These are phyloP conservation scores for Monomorium pharaonis DNA, from an alignment of 1,140 invertebrate genomes.

Conservation along the genomic window DNA sequence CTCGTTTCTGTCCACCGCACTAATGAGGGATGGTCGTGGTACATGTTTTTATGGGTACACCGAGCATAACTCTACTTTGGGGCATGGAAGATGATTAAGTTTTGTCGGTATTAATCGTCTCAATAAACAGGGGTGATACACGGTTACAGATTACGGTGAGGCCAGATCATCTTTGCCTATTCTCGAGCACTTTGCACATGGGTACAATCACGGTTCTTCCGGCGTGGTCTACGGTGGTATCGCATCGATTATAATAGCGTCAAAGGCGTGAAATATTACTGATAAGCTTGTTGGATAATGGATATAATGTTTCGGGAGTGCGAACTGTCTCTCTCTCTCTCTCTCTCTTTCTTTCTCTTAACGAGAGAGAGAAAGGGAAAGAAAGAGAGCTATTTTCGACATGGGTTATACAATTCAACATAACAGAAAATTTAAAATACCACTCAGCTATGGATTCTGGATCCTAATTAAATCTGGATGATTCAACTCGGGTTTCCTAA, in stretches of 20 bases:
- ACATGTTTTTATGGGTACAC: constrained; percentile 53
- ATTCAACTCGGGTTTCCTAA: background rate
- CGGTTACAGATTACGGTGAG: constrained; percentile 59
- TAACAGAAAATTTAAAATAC: background rate
- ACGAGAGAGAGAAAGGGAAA: background rate
- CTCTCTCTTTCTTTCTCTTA: too few relatives aligned
- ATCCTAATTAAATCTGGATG: background rate
- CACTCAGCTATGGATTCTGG: constrained; percentile 7
- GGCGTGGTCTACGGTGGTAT: constrained; percentile 50
- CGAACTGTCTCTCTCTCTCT: background rate
- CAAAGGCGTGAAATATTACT: constrained; percentile 52
- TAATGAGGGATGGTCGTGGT: constrained; percentile 26
- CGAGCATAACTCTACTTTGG: constrained; percentile 74
- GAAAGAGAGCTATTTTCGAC: background rate
- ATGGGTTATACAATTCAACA: background rate
- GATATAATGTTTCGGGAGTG: constrained; percentile 6
- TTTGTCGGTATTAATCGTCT: constrained; percentile 58
- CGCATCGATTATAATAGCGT: constrained; percentile 50
- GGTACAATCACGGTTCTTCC: constrained; percentile 38
- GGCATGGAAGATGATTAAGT: constrained; percentile 59
- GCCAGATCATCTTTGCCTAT: constrained; percentile 49
- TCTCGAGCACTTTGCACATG: constrained; percentile 54
- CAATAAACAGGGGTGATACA: constrained; percentile 50
- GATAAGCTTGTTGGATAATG: constrained; percentile 33
- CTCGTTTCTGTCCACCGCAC: background rate